Conservation (phyloP, 2,797 vertebrate genomes). For the Nothura maculosa region DNA sequence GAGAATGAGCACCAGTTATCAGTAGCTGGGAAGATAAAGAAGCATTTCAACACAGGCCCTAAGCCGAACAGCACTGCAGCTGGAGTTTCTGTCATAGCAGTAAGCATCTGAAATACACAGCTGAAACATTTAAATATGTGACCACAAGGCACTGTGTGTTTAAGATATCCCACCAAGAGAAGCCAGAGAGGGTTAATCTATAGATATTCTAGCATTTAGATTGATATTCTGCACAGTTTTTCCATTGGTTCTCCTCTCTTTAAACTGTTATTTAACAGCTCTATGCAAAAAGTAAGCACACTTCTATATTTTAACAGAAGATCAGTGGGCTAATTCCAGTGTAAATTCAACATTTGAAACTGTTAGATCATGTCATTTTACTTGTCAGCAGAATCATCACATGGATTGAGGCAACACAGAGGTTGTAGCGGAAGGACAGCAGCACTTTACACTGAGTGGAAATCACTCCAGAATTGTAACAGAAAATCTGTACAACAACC, state of each 20-base stretch:
- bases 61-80: slow-evolving; percentile 91
- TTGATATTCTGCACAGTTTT: slow-evolving; percentile 19
- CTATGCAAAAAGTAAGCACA: background rate
- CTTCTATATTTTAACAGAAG: slow-evolving; percentile 29
- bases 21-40: slow-evolving; percentile 97
- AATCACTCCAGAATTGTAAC: background rate
- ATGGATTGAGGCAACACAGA: background rate
- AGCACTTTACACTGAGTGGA: slow-evolving; percentile 3
- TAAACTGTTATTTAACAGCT: slow-evolving; percentile 47
- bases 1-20: slow-evolving; percentile 93
- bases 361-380: background rate
- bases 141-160: slow-evolving; percentile 35
- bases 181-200: slow-evolving; percentile 51
- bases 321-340: background rate
- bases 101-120: slow-evolving; percentile 89
- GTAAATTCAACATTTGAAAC: slow-evolving; percentile 4
- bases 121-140: slow-evolving; percentile 40
- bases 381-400: slow-evolving; percentile 24
- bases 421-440: background rate
- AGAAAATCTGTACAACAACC: background rate
- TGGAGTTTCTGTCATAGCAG: slow-evolving; percentile 96
- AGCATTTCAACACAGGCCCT: slow-evolving; percentile 94
- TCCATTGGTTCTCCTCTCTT: slow-evolving; percentile 24
- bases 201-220: background rate
- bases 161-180: slow-evolving; percentile 25